These are phyloP conservation scores for Laupala kohalensis DNA, from an alignment of 1,140 invertebrate species.

Conservation along the genomic window DNA sequence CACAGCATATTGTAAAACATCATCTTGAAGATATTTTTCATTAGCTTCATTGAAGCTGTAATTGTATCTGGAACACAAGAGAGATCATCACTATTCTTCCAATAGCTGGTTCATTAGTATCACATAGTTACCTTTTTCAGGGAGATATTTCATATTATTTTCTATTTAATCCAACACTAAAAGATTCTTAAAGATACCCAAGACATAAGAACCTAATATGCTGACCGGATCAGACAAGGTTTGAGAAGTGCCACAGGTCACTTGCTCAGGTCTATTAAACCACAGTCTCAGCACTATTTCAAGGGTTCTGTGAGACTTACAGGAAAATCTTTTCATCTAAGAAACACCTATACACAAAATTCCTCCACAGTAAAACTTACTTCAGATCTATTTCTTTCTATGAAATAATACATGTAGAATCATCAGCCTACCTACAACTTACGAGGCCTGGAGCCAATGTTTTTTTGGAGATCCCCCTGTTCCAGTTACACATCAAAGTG, in stretches of 20 bases:
- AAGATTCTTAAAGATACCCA: background rate
- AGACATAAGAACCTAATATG: background rate
- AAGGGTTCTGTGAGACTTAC: background rate
- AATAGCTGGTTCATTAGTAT: background rate
- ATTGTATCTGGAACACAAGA: conserved; percentile 40
- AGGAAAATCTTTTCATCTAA: background rate
- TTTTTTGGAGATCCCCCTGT: too few relatives aligned
- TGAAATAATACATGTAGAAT: too few relatives aligned
- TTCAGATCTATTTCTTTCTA: too few relatives aligned
- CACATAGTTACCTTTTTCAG: background rate
- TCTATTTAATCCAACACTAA: background rate
- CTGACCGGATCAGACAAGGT: background rate
- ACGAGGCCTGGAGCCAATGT: too few relatives aligned
- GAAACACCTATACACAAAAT: background rate
- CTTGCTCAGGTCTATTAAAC: too few relatives aligned
- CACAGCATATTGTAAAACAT: conserved; percentile 20
- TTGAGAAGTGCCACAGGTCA: too few relatives aligned
- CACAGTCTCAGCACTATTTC: background rate
- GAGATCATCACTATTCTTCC: background rate
- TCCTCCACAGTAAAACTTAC: too few relatives aligned
- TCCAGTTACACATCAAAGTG: too few relatives aligned
- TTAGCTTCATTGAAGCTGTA: conserved; percentile 34
- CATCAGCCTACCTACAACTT: too few relatives aligned
- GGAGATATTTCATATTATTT: background rate
- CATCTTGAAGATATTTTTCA: background rate